A percentile compares a stretch with the other conserved stretches of the same genome.
phyloP scores from a whole-genome alignment of 2,797 vertebrate genomes.

The Oreonectes daqikongensis region DNA sequence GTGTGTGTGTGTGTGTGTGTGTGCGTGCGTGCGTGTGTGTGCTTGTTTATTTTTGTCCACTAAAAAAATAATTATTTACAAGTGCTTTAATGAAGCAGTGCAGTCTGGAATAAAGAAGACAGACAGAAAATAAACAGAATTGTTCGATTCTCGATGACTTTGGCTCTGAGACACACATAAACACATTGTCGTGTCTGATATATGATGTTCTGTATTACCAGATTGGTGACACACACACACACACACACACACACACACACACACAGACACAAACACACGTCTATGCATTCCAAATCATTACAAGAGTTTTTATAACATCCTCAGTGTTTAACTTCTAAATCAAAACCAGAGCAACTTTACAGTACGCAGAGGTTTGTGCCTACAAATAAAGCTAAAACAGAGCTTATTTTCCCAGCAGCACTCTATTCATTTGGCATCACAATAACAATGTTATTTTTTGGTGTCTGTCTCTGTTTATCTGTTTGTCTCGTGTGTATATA shows the following conservation, averaged over 20 bases:
- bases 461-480: constrained; percentile 39
- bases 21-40: too few relatives aligned
- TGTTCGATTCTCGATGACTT: neutral
- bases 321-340: constrained; percentile 32
- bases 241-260: too few relatives aligned
- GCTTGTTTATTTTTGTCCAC: neutral
- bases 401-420: constrained; percentile 3
- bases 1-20: too few relatives aligned
- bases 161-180: constrained; percentile 5
- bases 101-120: neutral
- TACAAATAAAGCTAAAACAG: constrained; percentile 13
- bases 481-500: constrained; percentile 46
- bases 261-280: constrained; percentile 9
- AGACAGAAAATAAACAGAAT: neutral
- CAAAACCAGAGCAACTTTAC: constrained; percentile 42
- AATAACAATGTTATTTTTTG: constrained; percentile 2
- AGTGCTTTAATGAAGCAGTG: neutral
- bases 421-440: constrained; percentile 9
- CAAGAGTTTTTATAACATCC: constrained; percentile 2
- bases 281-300: constrained; percentile 3
- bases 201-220: constrained; percentile 1
- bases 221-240: neutral
- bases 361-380: neutral
- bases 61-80: neutral
- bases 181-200: constrained; percentile 6